Base-by-base conservation (phyloP, 2,888 invertebrate genomes). In the Apodemia duryi region DNA sequence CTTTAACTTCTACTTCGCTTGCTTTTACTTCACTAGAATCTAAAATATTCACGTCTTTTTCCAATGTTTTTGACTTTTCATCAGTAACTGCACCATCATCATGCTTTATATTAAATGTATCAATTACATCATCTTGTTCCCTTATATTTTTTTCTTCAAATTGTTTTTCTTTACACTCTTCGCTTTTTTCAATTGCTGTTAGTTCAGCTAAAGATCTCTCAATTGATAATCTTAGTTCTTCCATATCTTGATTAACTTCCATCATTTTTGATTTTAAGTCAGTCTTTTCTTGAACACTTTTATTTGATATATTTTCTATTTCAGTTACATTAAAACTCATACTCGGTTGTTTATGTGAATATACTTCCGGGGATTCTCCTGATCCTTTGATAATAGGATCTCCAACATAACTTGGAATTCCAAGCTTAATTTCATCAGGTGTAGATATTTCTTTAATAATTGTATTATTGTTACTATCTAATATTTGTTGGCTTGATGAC, bases 161-260 rank as follows among this genome's bases (percentile, higher is more conserved):
- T 65, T 77, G 69, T 64, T 77, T 79, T 67, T 84, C 83, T 43
- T 75, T 61, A 62, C 75, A 75, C n/a, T 75, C 71, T 69, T 88
- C 86, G 64, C 69, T 75, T 71, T 82, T 84, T 72, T 91, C 88
- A 60, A 87, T 77, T 13, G 82, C 75, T 6, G 85, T 84, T 2
- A 91, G 74, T 71, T 86, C 91, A 43, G 89, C 90, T 68, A 91
- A 75, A 29, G 91, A 90, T 68, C 80, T 83, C 75, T 91, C 91
- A 66, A 91, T 88, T 0, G 91, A 90, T 28, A 83, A 63, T 64
- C 86, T 81, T 61, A 91, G 74, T 64, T 86, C 90, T 71, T 91
- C 88, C 88, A 91, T 86, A 64, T 89, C 90, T 74, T 85, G 79
- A 69, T 86, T 89, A 0, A 91, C 91, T 76, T 90, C 90, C 75